Conservation (phyloP, 1,140 invertebrate species). For the Heterodera schachtii region DNA sequence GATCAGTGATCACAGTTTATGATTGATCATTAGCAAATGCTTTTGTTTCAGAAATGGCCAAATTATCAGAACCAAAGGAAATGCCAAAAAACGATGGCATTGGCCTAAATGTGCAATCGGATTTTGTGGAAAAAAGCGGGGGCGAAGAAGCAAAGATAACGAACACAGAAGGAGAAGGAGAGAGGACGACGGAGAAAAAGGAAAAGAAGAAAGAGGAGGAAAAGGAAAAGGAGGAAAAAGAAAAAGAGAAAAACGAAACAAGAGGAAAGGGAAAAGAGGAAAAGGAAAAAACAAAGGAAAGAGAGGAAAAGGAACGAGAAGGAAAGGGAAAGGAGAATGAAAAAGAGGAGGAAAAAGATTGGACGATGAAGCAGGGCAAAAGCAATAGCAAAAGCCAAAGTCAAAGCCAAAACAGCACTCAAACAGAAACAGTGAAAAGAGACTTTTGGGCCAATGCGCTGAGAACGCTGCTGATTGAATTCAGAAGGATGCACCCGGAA, state of each 20-base stretch:
- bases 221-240: background rate
- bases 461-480: constrained; percentile 22
- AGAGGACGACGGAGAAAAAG: background rate
- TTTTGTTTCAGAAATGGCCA: background rate
- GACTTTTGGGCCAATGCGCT: constrained; percentile 27
- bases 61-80: background rate
- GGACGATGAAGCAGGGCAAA: background rate
- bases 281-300: too few species aligned
- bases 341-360: too few species aligned
- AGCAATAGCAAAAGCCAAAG: background rate
- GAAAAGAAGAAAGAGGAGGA: background rate
- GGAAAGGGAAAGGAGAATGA: background rate
- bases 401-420: too few species aligned
- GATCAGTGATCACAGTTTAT: too few species aligned
- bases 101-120: background rate
- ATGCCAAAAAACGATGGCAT: background rate
- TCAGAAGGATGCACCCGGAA: constrained; percentile 21
- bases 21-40: background rate
- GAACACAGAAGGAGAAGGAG: background rate
- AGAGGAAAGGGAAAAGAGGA: background rate
- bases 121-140: constrained; percentile 7
- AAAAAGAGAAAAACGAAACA: background rate
- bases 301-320: background rate
- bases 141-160: background rate
- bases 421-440: background rate